Base-by-base conservation (phyloP, 2,113 vertebrate species). In the Psilopogon haemacephalus region DNA sequence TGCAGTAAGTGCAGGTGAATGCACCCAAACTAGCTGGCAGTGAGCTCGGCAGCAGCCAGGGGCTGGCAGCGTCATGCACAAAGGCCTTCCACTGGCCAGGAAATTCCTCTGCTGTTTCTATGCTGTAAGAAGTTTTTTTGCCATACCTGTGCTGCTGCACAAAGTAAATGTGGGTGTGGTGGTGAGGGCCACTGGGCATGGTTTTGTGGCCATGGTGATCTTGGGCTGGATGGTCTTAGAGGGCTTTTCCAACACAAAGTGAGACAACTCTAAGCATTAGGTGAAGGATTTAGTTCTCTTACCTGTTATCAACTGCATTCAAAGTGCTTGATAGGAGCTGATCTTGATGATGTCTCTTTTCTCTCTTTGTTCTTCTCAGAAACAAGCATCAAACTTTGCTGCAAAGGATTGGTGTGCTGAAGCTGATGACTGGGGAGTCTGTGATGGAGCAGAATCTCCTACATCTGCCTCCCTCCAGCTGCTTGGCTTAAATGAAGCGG, bases 391-490 rank as follows among this genome's bases (percentile, higher is more conserved):
- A 0, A 54, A 42, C 40, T 81, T 96, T 52, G 73, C 85, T 20
- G 71, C 93, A 12, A 91, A 95, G 63, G 97, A 98, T 8, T 99
- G 98, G 98, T 98, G 98, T 89, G 97, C 97, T 17, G 98, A 96
- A 62, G 98, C 98, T 8, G 98, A 98, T 82, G 98, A 99, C 93
- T 99, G 98, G 98, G 98, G 98, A 24, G 77, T 68, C 44, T 95
- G 96, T 27, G 90, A 69, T 12, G 97, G 94, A 82, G 85, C 92
- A 46, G 68, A 58, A 1, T 17, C 90, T 77, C 9, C 72, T 46
- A 64, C 60, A 0, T n/a, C 33, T 87, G 55, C 62, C 52, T 50
- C 79, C 15, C 35, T 68, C 37, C 63, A 55, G 52, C 38, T 85
- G 8, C 86, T 68, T 18, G 75, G 55, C 50, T 67, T 77, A 4